Base-by-base conservation (phyloP, 2,113 vertebrate genomes). In the Entomyzon cyanotis region DNA sequence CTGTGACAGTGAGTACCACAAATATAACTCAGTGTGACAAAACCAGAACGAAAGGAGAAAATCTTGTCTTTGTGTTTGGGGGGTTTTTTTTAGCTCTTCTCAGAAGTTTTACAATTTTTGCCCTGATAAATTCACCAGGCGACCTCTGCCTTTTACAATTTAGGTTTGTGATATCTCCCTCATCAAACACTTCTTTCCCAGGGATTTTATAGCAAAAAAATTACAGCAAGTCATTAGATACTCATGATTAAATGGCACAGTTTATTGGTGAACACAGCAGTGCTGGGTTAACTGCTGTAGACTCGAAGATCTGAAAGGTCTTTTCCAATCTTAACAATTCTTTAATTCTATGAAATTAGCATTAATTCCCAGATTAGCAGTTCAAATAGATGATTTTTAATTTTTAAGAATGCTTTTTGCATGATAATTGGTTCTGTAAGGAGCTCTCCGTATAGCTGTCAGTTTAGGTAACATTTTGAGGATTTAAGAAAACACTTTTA, bases 131-230 rank as follows among this genome's bases (percentile, higher is more conserved):
- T 64, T 83, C 27, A 39, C 9, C 5, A 23, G 2, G 1, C 22
- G 18, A 3, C 10, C 11, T 31, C 16, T 39, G 1, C 8, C 7
- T 80, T 21, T 39, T 68, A 16, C 0, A 0, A 3, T 8, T 80
- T 19, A 15, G 3, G 27, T 44, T 56, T 65, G 33, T 41, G 55
- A 7, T 13, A 10, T 9, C 3, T 42, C 11, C 3, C 12, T 59
- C 33, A 79, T 39, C 15, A 30, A 39, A 15, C 19, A n/a, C 7
- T 25, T 35, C 3, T 41, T 79, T 49, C 20, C 15, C 24, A 31
- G n/a, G 10, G 41, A 52, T 44, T 80, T 83, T 42, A 33, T 14
- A 55, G n/a, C 6, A 58, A 46, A 75, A 31, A 68, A 15, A 6
- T 12, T 10, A 17, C 16, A 69, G 9, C 11, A 77, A 35, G 46